Percentiles rank a stretch among this genome's conserved stretches.
Evolutionary conservation across 1,140 invertebrate genomes (phyloP).

Genomic region (Vollenhovia emeryi): DNA sequence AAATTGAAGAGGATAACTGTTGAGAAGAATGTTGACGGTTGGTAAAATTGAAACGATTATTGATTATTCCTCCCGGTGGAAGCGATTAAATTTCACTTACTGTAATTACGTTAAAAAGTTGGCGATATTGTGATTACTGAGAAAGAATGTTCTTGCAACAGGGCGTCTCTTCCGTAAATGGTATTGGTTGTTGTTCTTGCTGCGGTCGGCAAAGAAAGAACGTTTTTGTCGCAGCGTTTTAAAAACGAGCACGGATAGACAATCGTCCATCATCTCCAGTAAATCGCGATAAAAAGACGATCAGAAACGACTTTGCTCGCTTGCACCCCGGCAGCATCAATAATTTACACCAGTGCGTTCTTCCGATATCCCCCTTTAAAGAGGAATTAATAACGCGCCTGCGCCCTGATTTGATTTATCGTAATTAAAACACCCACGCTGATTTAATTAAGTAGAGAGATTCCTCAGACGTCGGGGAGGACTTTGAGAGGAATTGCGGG

Average conservation of each 20-base stretch:
- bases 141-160: neutral
- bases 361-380: conserved; percentile 8
- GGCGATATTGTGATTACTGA: neutral
- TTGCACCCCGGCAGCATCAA: neutral
- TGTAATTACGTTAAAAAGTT: conserved; percentile 22
- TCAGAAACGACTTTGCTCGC: conserved; percentile 20
- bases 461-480: conserved; percentile 52
- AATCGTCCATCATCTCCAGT: conserved; percentile 42
- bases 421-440: conserved; percentile 76
- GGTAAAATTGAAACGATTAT: neutral
- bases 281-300: conserved; percentile 32
- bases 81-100: neutral
- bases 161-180: neutral
- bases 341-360: conserved; percentile 30
- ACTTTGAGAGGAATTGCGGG: conserved; percentile 46
- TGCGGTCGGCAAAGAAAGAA: neutral
- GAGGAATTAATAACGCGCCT: conserved; percentile 54
- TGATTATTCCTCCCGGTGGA: neutral
- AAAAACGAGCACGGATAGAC: conserved; percentile 23
- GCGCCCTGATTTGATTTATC: conserved; percentile 53
- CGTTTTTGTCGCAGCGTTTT: conserved; percentile 28
- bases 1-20: neutral
- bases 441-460: conserved; percentile 66
- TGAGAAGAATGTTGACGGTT: neutral
- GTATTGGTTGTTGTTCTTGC: conserved; percentile 13